A percentile compares a stretch with the other conserved stretches of the same genome.
These are phyloP conservation scores for Nematopogon swammerdamellus DNA, from an alignment of 2,888 invertebrate species.

Conservation along the genomic window DNA sequence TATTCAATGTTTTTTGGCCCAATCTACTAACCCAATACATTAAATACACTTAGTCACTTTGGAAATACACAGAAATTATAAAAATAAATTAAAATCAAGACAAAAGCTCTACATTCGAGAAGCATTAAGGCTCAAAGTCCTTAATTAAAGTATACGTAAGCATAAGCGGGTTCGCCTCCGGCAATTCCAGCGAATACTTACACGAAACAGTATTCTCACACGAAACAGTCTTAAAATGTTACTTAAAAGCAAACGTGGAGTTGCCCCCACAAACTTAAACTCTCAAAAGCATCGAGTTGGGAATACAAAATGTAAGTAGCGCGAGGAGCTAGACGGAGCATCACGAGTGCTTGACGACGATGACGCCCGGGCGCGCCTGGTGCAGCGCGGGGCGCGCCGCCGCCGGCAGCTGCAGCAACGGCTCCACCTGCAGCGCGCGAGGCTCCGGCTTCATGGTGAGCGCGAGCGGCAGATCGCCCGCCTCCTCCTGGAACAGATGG, in stretches of 20 bases:
- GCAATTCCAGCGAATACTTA: background rate
- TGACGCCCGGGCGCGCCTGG: conserved; percentile 81
- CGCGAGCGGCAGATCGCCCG: conserved; percentile 58
- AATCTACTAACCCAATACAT: too few species aligned
- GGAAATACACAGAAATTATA: background rate
- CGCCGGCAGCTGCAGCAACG: conserved; percentile 56
- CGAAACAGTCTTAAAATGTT: background rate
- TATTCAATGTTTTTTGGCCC: too few species aligned
- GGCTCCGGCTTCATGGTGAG: conserved; percentile 46
- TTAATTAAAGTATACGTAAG: background rate
- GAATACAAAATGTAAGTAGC: background rate
- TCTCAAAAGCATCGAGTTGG: background rate
- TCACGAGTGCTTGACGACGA: conserved; percentile 87
- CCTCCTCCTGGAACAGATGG: conserved; percentile 82
- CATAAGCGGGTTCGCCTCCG: background rate
- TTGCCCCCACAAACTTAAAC: background rate
- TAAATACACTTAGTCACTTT: background rate
- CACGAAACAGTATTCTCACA: background rate
- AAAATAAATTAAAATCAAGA: background rate
- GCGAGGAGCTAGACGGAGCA: conserved; percentile 21
- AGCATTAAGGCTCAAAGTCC: background rate
- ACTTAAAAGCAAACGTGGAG: background rate
- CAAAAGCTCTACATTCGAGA: background rate
- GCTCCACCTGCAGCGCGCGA: conserved; percentile 52
- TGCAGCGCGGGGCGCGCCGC: conserved; percentile 31